A percentile compares a stretch with the other conserved stretches of the same genome.
phyloP scores from a whole-genome alignment of 2,797 vertebrate species.

The Craterocephalus amniculus region DNA sequence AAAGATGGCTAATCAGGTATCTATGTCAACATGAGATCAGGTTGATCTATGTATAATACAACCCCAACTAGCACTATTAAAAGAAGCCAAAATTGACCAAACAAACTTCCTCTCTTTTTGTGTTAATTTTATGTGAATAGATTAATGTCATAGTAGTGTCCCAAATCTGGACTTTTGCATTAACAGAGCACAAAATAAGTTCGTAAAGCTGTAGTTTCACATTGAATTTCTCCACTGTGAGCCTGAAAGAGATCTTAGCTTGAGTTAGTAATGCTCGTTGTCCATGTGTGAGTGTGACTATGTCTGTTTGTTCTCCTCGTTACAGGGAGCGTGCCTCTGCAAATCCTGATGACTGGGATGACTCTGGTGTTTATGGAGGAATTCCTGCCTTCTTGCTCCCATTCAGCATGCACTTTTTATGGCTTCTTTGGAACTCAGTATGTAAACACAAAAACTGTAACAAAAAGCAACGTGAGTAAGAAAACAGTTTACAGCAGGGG shows the following conservation, averaged over 20 bases:
- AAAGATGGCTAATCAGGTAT: no score
- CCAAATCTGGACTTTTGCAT: not conserved
- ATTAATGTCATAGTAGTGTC: not conserved
- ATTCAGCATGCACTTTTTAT: slow-evolving; percentile 71
- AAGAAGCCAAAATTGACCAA: no score
- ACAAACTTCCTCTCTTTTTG: no score
- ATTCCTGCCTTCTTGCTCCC: slow-evolving; percentile 73
- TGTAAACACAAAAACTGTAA: slow-evolving; percentile 73
- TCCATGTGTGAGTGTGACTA: slow-evolving; percentile 14
- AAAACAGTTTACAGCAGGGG: slow-evolving; percentile 32
- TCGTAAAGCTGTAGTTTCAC: not conserved
- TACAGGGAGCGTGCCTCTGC: slow-evolving; percentile 60
- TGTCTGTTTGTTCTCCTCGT: slow-evolving; percentile 64
- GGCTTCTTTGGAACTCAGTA: slow-evolving; percentile 68
- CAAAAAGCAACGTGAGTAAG: slow-evolving; percentile 54
- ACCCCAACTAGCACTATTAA: no score
- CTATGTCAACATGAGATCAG: no score
- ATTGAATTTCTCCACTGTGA: not conserved
- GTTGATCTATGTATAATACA: no score
- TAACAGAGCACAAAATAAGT: not conserved
- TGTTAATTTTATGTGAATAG: not conserved
- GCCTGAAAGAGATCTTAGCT: not conserved
- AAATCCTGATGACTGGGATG: slow-evolving; percentile 53
- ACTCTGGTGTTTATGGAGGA: slow-evolving; percentile 71
- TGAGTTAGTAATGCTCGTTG: slow-evolving; percentile 9